Conservation (phyloP, 2,888 invertebrate genomes). For the Mesorhabditis sp. region DNA sequence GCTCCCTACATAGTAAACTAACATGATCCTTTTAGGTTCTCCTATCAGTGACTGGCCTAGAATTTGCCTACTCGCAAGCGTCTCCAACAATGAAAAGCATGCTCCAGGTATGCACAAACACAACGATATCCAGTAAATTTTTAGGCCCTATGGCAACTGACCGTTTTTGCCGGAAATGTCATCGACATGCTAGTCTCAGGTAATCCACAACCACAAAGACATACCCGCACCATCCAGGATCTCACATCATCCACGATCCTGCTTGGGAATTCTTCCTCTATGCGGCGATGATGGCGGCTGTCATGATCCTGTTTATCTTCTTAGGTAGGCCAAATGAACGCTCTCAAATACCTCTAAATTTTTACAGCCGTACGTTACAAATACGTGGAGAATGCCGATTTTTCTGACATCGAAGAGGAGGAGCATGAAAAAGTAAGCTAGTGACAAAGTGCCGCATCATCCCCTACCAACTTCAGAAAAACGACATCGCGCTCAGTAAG, state of each 20-base stretch:
- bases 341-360: too few relatives aligned
- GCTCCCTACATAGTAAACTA: background rate
- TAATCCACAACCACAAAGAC: background rate
- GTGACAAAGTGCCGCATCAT: too few relatives aligned
- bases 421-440: background rate
- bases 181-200: slow-evolving; percentile 77
- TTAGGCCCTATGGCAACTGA: slow-evolving; percentile 84
- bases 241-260: slow-evolving; percentile 43
- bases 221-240: slow-evolving; percentile 8
- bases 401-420: background rate
- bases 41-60: slow-evolving; percentile 90
- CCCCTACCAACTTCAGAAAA: too few relatives aligned
- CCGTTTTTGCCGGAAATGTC: slow-evolving; percentile 87
- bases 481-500: too few relatives aligned
- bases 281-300: slow-evolving; percentile 49
- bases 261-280: slow-evolving; percentile 56
- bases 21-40: slow-evolving; percentile 64
- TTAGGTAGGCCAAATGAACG: slow-evolving; percentile 18
- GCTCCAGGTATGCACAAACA: slow-evolving; percentile 60
- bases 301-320: slow-evolving; percentile 46
- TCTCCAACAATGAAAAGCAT: slow-evolving; percentile 90
- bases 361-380: slow-evolving; percentile 36
- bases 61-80: slow-evolving; percentile 86
- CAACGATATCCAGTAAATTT: background rate
- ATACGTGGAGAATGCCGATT: slow-evolving; percentile 25